These are phyloP conservation scores for Armadillidium nasatum DNA, from an alignment of 1,140 invertebrate species.

Conservation along the genomic window DNA sequence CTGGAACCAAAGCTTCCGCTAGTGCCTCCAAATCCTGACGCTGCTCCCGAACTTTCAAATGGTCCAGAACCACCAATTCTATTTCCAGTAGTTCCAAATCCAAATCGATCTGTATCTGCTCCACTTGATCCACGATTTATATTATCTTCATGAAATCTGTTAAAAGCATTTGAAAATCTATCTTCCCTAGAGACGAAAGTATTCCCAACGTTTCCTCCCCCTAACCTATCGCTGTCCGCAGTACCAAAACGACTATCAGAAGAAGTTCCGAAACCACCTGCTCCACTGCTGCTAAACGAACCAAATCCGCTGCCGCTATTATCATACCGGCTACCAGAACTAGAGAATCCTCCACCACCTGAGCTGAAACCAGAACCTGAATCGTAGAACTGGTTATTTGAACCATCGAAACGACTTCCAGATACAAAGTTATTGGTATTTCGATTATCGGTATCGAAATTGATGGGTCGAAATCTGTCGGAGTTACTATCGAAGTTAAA, in stretches of 20 bases:
- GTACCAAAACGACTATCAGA: background rate
- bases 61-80: background rate
- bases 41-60: background rate
- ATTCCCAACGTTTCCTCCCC: no score
- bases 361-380: conserved; percentile 1
- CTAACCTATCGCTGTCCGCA: no score
- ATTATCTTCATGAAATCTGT: background rate
- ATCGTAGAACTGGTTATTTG: conserved; percentile 1
- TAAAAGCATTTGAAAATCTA: background rate
- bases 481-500: background rate
- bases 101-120: background rate
- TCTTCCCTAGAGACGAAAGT: background rate
- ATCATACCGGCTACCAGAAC: background rate
- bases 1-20: background rate
- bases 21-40: background rate
- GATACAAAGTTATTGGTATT: background rate
- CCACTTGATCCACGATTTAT: background rate
- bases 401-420: background rate
- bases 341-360: conserved; percentile 20
- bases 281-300: background rate
- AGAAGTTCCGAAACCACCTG: conserved; percentile 12
- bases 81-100: background rate
- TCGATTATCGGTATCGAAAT: background rate
- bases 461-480: background rate
- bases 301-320: background rate